A percentile compares a stretch with the other conserved stretches of the same genome.
Conservation (phyloP, 1,140 invertebrate genomes). For the Brevipalpus yothersi region DNA sequence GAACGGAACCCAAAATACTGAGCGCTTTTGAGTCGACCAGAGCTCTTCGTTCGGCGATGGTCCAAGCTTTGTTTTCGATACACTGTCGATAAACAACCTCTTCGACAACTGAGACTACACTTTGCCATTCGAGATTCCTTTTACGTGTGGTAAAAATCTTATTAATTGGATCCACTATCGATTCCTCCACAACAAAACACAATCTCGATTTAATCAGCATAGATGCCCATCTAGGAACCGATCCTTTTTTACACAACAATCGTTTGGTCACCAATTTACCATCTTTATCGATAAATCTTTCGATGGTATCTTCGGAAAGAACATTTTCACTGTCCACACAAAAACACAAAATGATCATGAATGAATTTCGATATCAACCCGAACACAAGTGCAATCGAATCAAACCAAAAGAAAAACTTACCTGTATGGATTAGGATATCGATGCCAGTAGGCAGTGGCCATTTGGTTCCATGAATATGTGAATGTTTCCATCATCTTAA, state of each 20-base stretch:
- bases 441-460: constrained; percentile 11
- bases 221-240: constrained; percentile 75
- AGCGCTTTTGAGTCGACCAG: constrained; percentile 57
- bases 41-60: constrained; percentile 45
- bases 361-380: too few relatives aligned
- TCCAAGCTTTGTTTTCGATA: constrained; percentile 41
- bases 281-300: constrained; percentile 38
- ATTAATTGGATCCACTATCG: constrained; percentile 53
- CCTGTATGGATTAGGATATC: constrained; percentile 15
- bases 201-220: constrained; percentile 44
- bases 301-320: constrained; percentile 65
- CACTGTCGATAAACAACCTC: constrained; percentile 51
- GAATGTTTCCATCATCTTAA: constrained; percentile 10
- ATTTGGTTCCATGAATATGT: constrained; percentile 14
- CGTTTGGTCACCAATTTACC: constrained; percentile 55
- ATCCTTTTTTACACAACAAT: constrained; percentile 69
- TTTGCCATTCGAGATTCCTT: constrained; percentile 61
- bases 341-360: too few relatives aligned
- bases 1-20: constrained; percentile 60
- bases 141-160: constrained; percentile 59
- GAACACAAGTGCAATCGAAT: too few relatives aligned
- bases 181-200: constrained; percentile 74
- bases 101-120: constrained; percentile 69
- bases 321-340: constrained; percentile 46
- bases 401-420: neutral